These are phyloP conservation scores for Lottia scabra DNA, from an alignment of 2,888 invertebrate species.

Conservation along the genomic window DNA sequence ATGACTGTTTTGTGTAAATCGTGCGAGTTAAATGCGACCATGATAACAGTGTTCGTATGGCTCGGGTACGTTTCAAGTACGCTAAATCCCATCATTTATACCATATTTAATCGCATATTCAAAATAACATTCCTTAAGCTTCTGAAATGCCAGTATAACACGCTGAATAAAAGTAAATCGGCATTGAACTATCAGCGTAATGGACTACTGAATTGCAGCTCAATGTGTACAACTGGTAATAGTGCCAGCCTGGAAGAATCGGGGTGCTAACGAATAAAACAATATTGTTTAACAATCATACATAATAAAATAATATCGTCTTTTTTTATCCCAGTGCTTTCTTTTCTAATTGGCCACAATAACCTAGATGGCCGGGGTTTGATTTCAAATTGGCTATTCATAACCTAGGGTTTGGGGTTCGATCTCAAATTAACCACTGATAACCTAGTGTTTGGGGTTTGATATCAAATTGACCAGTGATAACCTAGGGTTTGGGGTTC, in stretches of 20 bases:
- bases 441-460: too few relatives aligned
- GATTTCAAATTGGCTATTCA: too few relatives aligned
- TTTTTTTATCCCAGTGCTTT: too few relatives aligned
- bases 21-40: conserved; percentile 75
- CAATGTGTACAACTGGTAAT: conserved; percentile 18
- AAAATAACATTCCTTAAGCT: conserved; percentile 64
- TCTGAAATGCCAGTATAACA: conserved; percentile 56
- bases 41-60: conserved; percentile 67
- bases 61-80: conserved; percentile 67
- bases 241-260: conserved; percentile 29
- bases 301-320: too few relatives aligned
- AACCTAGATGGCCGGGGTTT: too few relatives aligned
- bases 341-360: too few relatives aligned
- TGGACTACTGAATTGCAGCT: conserved; percentile 18
- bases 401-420: too few relatives aligned
- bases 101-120: conserved; percentile 68
- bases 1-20: conserved; percentile 77
- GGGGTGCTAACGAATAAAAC: conserved; percentile 19
- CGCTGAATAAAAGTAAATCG: conserved; percentile 47
- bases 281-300: too few relatives aligned
- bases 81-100: conserved; percentile 69
- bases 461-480: too few relatives aligned
- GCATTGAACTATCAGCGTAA: conserved; percentile 10
- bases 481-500: too few relatives aligned
- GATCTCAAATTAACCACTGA: too few relatives aligned